Conservation (phyloP, 2,888 invertebrate genomes). For the Nymphalis c-album region DNA sequence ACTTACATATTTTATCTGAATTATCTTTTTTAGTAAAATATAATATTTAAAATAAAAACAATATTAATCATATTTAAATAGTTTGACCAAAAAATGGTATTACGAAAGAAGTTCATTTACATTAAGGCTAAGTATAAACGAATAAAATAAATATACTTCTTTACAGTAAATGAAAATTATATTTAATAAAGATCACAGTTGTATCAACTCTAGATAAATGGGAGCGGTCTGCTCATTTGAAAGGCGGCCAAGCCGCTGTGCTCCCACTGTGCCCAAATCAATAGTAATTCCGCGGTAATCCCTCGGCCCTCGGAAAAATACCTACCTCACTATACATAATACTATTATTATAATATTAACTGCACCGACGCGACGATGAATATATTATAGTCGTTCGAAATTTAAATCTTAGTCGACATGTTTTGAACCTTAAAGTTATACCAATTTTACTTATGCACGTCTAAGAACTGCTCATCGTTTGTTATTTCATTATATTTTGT, state of each 20-base stretch:
- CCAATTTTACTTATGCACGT: no score
- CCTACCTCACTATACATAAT: slow-evolving; percentile 28
- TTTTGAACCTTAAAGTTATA: no score
- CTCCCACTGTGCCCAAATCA: slow-evolving; percentile 64
- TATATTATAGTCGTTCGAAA: neutral
- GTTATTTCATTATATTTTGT: no score
- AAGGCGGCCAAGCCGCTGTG: slow-evolving; percentile 73
- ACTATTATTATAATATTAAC: slow-evolving; percentile 1
- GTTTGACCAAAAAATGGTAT: no score
- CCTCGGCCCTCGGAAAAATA: slow-evolving; percentile 70
- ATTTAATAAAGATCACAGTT: slow-evolving; percentile 34
- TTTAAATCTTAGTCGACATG: neutral
- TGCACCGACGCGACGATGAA: neutral
- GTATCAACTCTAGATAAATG: slow-evolving; percentile 54
- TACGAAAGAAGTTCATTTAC: no score
- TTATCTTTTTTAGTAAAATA: no score
- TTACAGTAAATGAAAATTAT: neutral
- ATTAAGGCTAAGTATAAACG: no score
- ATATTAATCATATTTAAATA: no score
- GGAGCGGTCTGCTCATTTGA: slow-evolving; percentile 71
- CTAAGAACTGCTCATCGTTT: no score
- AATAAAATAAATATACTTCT: no score
- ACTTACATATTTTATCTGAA: no score
- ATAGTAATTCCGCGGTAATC: slow-evolving; percentile 80
- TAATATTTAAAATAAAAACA: no score